These are phyloP conservation scores for Oasisia sp. DNA, from an alignment of 2,888 invertebrate genomes.

Conservation along the genomic window DNA sequence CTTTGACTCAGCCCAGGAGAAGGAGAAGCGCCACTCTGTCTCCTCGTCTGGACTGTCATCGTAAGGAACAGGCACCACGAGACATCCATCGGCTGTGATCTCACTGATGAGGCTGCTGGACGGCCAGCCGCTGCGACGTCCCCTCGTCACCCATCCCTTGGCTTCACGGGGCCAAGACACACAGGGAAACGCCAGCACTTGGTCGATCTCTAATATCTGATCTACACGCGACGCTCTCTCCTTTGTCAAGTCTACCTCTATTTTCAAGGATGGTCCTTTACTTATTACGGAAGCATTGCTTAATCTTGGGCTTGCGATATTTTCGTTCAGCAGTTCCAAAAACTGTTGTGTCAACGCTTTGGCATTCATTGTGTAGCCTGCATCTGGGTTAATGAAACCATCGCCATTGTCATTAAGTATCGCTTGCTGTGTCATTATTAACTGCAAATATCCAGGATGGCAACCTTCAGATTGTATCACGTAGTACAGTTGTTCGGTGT, in stretches of 20 bases:
- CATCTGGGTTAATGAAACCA: background rate
- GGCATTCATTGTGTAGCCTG: background rate
- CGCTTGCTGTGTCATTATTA: background rate
- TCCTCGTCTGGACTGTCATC: slow-evolving; percentile 43
- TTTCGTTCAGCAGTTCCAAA: background rate
- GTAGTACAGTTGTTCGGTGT: background rate
- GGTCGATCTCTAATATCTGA: background rate
- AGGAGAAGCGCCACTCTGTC: slow-evolving; percentile 48
- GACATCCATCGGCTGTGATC: slow-evolving; percentile 20
- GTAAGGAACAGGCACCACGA: slow-evolving; percentile 43
- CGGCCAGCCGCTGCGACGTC: slow-evolving; percentile 43
- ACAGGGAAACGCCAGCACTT: slow-evolving; percentile 37
- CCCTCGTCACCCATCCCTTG: slow-evolving; percentile 24
- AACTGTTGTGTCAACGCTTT: background rate
- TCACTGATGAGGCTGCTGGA: background rate
- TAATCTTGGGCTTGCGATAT: background rate
- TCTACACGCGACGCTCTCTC: background rate
- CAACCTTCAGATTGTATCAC: slow-evolving; percentile 18
- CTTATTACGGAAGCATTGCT: background rate
- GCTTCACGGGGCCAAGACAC: slow-evolving; percentile 43
- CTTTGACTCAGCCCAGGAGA: slow-evolving; percentile 45
- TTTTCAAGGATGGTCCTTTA: background rate
- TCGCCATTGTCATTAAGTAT: background rate
- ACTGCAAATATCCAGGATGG: slow-evolving; percentile 22
- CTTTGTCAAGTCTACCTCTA: background rate